phyloP scores from a whole-genome alignment of 2,888 invertebrate genomes.

The Diloba caeruleocephala region DNA sequence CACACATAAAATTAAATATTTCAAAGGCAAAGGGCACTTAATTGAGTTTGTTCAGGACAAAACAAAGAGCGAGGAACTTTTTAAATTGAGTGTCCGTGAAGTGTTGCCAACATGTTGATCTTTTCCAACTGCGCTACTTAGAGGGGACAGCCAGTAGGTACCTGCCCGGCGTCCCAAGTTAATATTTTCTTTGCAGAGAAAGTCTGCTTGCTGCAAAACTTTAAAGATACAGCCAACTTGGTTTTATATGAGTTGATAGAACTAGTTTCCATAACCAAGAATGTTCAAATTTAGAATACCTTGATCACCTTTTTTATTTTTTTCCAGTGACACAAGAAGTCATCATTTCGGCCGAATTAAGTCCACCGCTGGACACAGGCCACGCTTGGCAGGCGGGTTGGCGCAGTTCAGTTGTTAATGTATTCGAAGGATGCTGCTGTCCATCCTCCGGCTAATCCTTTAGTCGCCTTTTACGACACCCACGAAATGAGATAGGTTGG shows the following conservation, averaged over 20 bases:
- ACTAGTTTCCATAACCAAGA: conserved; percentile 8
- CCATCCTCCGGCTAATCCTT: no score
- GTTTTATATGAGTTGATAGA: conserved; percentile 29
- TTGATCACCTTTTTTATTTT: no score
- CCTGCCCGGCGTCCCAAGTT: conserved; percentile 73
- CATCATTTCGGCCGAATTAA: no score
- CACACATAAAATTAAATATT: conserved; percentile 79
- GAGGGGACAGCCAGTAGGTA: conserved; percentile 59
- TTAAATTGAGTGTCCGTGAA: conserved; percentile 88
- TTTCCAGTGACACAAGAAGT: no score
- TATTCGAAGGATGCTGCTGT: no score
- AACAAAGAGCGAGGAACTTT: conserved; percentile 86
- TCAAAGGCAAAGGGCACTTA: conserved; percentile 83
- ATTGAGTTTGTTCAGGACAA: conserved; percentile 89
- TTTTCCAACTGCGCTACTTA: conserved; percentile 71
- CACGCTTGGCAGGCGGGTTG: no score
- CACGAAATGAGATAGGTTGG: no score
- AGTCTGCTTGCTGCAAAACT: conserved; percentile 56
- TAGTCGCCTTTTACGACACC: no score
- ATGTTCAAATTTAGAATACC: no score
- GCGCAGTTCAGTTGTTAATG: no score
- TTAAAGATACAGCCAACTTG: conserved; percentile 31
- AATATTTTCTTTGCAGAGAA: conserved; percentile 79
- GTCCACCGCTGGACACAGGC: no score
- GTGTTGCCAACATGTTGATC: conserved; percentile 88